A percentile compares a stretch with the other conserved stretches of the same genome.
phyloP scores from a whole-genome alignment of 2,113 vertebrate species.

The Percina caprodes region DNA sequence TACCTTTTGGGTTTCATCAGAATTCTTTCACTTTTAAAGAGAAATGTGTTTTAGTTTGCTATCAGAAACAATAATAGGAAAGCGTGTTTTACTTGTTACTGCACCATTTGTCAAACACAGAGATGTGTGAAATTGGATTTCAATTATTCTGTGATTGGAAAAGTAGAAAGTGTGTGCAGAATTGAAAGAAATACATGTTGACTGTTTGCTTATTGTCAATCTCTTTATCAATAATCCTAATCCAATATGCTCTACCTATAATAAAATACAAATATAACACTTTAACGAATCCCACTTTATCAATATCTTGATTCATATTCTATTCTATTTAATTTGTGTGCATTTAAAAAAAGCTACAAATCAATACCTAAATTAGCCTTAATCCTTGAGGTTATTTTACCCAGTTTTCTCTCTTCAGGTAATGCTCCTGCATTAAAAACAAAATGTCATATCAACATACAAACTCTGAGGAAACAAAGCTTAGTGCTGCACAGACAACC shows the following conservation, averaged over 20 bases:
- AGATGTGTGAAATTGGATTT: conserved; percentile 29
- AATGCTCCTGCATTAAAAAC: conserved; percentile 4
- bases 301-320: conserved; percentile 8
- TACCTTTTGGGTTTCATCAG: conserved; percentile 3
- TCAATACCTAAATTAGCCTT: conserved; percentile 28
- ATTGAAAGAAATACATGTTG: background rate
- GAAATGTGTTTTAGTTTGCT: background rate
- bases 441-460: background rate
- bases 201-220: background rate
- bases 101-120: background rate
- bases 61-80: background rate
- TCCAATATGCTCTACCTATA: background rate
- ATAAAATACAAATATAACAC: conserved; percentile 10
- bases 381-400: background rate
- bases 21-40: conserved; percentile 8
- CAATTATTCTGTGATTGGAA: conserved; percentile 28
- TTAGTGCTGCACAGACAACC: background rate
- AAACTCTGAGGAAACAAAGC: background rate
- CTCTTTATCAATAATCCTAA: conserved; percentile 12
- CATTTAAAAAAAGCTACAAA: background rate
- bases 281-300: conserved; percentile 15
- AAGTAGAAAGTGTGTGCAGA: conserved; percentile 2
- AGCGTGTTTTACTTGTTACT: background rate
- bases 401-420: background rate
- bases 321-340: conserved; percentile 1